Evolutionary conservation across 2,888 invertebrate species (phyloP).

Genomic region (Brachylomia viminalis): DNA sequence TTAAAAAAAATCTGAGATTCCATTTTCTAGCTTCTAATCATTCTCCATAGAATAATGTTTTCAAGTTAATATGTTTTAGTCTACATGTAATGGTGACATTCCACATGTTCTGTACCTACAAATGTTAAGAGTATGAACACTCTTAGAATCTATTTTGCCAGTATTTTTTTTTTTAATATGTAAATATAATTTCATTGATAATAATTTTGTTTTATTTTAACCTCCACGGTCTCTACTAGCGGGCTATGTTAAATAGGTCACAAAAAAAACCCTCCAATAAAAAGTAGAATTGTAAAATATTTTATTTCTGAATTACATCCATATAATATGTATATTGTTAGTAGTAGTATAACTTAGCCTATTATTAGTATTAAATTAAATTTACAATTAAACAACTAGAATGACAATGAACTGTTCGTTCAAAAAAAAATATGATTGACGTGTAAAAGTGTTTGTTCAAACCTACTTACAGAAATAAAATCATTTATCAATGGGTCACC

Average conservation of each 20-base stretch:
- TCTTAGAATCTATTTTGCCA: conserved; percentile 40
- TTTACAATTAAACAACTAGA: too few relatives aligned
- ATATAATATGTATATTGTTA: too few relatives aligned
- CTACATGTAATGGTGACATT: conserved; percentile 41
- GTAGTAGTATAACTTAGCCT: too few relatives aligned
- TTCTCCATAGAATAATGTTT: conserved; percentile 1
- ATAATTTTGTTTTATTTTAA: conserved; percentile 11
- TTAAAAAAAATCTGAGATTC: not conserved
- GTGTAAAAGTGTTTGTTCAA: too few relatives aligned
- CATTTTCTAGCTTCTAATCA: not conserved
- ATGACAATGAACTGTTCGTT: too few relatives aligned
- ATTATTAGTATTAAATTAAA: too few relatives aligned
- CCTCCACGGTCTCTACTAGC: not conserved
- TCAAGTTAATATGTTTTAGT: conserved; percentile 1
- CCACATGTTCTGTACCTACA: conserved; percentile 35
- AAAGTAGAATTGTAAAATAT: not conserved
- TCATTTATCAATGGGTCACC: too few relatives aligned
- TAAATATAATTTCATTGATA: conserved; percentile 41
- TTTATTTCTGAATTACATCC: too few relatives aligned
- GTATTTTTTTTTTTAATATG: conserved; percentile 56
- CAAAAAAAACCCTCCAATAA: not conserved
- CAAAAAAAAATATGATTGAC: too few relatives aligned
- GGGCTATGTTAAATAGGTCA: not conserved
- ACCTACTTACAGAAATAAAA: too few relatives aligned
- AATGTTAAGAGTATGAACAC: conserved; percentile 26